Evolutionary conservation across 2,888 invertebrate species (phyloP).

Genomic region (Andrena trimmerana): DNA sequence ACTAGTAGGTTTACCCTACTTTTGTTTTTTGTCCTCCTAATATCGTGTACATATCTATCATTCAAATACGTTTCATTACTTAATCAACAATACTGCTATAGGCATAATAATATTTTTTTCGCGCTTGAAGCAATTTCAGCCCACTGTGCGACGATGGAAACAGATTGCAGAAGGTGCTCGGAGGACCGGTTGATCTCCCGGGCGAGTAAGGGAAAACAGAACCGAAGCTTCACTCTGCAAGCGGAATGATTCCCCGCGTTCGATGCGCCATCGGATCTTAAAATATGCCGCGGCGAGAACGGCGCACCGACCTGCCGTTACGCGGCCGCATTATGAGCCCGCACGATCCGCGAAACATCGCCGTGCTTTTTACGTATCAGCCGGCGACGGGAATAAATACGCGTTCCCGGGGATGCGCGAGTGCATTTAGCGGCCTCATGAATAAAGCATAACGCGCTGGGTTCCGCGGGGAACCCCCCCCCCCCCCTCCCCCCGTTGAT

Average conservation of each 20-base stretch:
- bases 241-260: conserved; percentile 25
- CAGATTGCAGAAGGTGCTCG: background rate
- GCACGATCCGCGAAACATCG: conserved; percentile 60
- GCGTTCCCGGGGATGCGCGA: conserved; percentile 63
- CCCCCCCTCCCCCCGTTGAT: conserved; percentile 48
- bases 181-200: conserved; percentile 25
- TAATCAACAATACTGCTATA: too few relatives aligned
- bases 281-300: conserved; percentile 44
- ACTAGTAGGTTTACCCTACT: too few relatives aligned
- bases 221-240: conserved; percentile 44
- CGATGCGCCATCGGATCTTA: conserved; percentile 14
- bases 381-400: conserved; percentile 67
- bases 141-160: background rate
- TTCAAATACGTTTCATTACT: too few relatives aligned
- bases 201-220: conserved; percentile 24
- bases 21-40: too few relatives aligned
- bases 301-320: conserved; percentile 22
- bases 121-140: too few relatives aligned
- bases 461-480: conserved; percentile 50
- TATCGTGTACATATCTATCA: too few relatives aligned
- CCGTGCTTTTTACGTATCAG: conserved; percentile 46
- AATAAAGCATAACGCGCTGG: conserved; percentile 73
- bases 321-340: conserved; percentile 39
- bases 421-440: conserved; percentile 75
- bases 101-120: too few relatives aligned